phyloP scores from a whole-genome alignment of 2,888 invertebrate species.

The Drosophila pegasa region DNA sequence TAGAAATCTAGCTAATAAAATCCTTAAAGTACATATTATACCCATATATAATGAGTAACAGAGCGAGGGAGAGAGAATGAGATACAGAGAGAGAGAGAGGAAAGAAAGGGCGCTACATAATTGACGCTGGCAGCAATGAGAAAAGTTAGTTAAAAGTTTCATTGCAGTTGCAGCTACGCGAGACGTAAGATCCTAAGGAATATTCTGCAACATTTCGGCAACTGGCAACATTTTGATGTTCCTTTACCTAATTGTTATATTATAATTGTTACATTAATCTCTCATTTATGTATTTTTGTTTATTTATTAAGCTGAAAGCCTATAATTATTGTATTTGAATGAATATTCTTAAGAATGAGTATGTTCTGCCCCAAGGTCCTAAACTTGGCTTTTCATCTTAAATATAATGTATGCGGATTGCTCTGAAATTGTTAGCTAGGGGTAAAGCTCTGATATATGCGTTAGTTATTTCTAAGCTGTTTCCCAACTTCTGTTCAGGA shows the following conservation, averaged over 20 bases:
- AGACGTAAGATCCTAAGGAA: neutral
- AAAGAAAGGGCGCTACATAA: neutral
- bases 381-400: too few relatives aligned
- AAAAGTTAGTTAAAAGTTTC: neutral
- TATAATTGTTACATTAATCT: neutral
- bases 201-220: neutral
- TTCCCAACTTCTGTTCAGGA: too few relatives aligned
- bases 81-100: neutral
- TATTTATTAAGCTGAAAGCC: neutral
- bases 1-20: slow-evolving; percentile 10
- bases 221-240: neutral
- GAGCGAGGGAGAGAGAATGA: too few relatives aligned
- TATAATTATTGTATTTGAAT: too few relatives aligned
- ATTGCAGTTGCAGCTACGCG: neutral
- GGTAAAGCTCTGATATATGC: too few relatives aligned
- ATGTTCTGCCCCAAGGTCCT: too few relatives aligned
- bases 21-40: slow-evolving; percentile 5
- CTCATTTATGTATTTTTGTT: neutral
- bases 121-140: slow-evolving; percentile 1
- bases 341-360: too few relatives aligned
- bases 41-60: neutral
- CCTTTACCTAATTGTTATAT: neutral
- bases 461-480: too few relatives aligned
- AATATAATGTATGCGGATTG: too few relatives aligned
- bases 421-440: too few relatives aligned